Conservation (phyloP, 2,888 invertebrate genomes). For the Chrysomela aeneicollis region DNA sequence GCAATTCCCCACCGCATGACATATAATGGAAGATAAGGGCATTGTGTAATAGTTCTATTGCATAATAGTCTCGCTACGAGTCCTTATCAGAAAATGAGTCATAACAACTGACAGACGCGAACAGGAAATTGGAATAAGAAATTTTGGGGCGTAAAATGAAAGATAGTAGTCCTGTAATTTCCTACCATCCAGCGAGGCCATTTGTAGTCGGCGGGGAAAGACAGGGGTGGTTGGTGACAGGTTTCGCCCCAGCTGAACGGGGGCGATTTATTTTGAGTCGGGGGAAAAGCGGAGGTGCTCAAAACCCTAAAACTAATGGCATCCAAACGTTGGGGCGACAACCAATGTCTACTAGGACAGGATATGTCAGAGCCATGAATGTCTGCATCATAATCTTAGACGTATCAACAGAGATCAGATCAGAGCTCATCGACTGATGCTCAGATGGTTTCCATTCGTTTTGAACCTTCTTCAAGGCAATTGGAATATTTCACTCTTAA, state of each 20-base stretch:
- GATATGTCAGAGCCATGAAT: too few species aligned
- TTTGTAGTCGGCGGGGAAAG: slow-evolving; percentile 51
- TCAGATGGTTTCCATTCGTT: too few species aligned
- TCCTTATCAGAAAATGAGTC: slow-evolving; percentile 78
- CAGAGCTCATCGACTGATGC: too few species aligned
- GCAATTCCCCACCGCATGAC: slow-evolving; percentile 62
- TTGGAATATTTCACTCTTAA: too few species aligned
- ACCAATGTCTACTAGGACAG: too few species aligned
- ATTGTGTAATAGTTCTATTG: slow-evolving; percentile 64
- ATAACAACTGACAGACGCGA: slow-evolving; percentile 70
- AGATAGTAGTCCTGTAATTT: slow-evolving; percentile 79
- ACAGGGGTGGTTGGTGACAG: slow-evolving; percentile 13
- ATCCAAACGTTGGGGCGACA: too few species aligned
- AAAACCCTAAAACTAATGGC: too few species aligned
- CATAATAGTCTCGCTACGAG: slow-evolving; percentile 62
- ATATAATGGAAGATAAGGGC: slow-evolving; percentile 62
- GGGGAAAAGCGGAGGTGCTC: too few species aligned
- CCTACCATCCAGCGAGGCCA: slow-evolving; percentile 63
- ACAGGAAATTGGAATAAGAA: slow-evolving; percentile 78
- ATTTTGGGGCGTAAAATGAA: slow-evolving; percentile 81
- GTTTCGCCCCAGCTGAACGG: not conserved
- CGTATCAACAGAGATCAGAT: too few species aligned
- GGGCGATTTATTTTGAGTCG: too few species aligned
- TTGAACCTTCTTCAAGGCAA: too few species aligned
- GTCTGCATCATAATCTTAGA: too few species aligned